phyloP scores from a whole-genome alignment of 2,888 invertebrate species.

The Parnassius apollo region DNA sequence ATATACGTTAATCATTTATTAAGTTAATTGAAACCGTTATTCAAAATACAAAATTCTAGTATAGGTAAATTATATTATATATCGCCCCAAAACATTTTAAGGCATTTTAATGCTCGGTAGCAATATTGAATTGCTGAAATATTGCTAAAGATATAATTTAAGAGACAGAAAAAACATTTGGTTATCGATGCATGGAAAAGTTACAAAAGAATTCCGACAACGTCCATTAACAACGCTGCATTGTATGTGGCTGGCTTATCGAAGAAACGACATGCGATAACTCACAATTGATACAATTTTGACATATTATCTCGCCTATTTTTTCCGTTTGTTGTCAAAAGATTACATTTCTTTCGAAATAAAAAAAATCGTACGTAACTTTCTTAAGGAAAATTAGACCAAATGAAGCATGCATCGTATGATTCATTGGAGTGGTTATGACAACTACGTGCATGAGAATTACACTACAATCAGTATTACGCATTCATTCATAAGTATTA shows the following conservation, averaged over 20 bases:
- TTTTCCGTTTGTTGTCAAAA: constrained; percentile 9
- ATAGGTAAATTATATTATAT: no score
- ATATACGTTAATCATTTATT: no score
- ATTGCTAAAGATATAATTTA: no score
- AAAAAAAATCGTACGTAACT: background rate
- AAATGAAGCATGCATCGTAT: constrained; percentile 8
- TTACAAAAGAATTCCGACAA: constrained; percentile 26
- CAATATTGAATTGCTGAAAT: no score
- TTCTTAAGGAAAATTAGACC: constrained; percentile 18
- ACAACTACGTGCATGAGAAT: constrained; percentile 19
- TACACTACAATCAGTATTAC: constrained; percentile 34
- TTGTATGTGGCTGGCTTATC: constrained; percentile 24
- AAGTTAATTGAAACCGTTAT: no score
- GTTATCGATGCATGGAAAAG: constrained; percentile 31
- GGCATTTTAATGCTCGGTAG: no score
- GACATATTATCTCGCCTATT: constrained; percentile 16
- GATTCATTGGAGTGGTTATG: constrained; percentile 11
- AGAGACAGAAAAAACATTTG: background rate
- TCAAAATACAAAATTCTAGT: no score
- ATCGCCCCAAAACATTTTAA: no score
- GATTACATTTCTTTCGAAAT: background rate
- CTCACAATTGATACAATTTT: constrained; percentile 18
- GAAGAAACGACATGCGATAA: constrained; percentile 21
- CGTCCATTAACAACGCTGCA: constrained; percentile 5
- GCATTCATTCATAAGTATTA: constrained; percentile 38